phyloP scores from a whole-genome alignment of 2,888 invertebrate species.

The Spatulosminthurus flaviceps region DNA sequence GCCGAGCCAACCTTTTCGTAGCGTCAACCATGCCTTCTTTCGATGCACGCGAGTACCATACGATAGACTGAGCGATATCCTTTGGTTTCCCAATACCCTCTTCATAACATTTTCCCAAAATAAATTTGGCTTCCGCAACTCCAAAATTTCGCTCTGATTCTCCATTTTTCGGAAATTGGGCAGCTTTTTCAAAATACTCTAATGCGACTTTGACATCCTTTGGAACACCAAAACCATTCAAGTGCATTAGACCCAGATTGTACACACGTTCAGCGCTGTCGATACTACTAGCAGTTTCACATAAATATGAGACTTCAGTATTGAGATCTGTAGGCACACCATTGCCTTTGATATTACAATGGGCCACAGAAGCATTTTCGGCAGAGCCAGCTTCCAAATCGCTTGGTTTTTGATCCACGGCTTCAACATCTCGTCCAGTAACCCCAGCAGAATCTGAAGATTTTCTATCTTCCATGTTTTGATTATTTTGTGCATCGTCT shows the following conservation, averaged over 20 bases:
- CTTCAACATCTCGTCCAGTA: too few relatives aligned
- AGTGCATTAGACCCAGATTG: slow-evolving; percentile 13
- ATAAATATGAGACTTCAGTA: background rate
- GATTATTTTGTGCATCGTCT: too few relatives aligned
- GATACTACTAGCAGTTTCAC: background rate
- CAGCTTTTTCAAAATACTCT: slow-evolving; percentile 13
- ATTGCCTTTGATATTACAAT: too few relatives aligned
- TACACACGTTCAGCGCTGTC: background rate
- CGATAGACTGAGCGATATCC: background rate
- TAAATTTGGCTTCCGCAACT: background rate
- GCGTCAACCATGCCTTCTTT: background rate
- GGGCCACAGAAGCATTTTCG: too few relatives aligned
- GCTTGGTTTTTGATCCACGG: too few relatives aligned
- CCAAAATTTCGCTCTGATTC: background rate
- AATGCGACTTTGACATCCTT: background rate
- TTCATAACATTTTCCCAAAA: background rate
- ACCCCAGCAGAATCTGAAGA: too few relatives aligned
- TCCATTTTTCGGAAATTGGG: background rate
- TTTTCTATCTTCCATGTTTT: too few relatives aligned
- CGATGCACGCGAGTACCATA: slow-evolving; percentile 2
- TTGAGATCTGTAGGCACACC: background rate
- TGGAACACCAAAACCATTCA: background rate
- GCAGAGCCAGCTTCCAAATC: too few relatives aligned
- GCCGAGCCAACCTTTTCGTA: background rate
- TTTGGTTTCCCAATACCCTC: background rate